phyloP scores from a whole-genome alignment of 2,888 invertebrate species.

The Panzeria rudis region DNA sequence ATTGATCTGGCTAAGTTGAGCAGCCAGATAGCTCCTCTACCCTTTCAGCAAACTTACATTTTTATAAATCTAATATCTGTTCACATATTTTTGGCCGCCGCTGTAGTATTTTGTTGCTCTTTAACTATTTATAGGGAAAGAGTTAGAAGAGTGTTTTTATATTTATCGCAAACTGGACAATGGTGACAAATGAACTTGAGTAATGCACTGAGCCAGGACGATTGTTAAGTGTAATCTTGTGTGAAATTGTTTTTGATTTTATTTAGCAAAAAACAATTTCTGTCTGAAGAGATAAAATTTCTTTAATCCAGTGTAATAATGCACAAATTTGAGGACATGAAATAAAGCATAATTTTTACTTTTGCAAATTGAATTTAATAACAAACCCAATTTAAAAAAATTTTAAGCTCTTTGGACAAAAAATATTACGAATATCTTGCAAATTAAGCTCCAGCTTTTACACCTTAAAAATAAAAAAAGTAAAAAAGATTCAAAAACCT shows the following conservation, averaged over 20 bases:
- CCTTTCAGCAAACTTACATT: no score
- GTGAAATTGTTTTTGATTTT: constrained; percentile 64
- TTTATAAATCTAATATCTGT: no score
- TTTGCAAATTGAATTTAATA: not conserved
- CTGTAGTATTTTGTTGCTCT: constrained; percentile 34
- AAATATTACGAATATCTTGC: no score
- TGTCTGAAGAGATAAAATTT: constrained; percentile 30
- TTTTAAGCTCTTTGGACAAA: not conserved
- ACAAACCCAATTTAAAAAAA: not conserved
- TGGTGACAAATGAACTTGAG: constrained; percentile 66
- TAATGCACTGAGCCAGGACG: constrained; percentile 49
- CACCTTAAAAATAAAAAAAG: not conserved
- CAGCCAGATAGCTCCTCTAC: no score
- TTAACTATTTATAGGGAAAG: constrained; percentile 5
- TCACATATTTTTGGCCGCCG: constrained; percentile 20
- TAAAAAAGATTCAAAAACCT: not conserved
- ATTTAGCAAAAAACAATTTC: constrained; percentile 14
- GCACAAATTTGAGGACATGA: not conserved
- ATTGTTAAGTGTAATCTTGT: constrained; percentile 65
- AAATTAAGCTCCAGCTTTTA: not conserved
- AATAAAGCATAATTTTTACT: not conserved
- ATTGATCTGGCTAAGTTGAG: no score
- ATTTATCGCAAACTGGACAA: constrained; percentile 71
- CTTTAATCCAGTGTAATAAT: no score
- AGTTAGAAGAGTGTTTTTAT: constrained; percentile 38